These are phyloP conservation scores for Malurus leucopterus DNA, from an alignment of 2,797 vertebrate genomes.

Conservation along the genomic window DNA sequence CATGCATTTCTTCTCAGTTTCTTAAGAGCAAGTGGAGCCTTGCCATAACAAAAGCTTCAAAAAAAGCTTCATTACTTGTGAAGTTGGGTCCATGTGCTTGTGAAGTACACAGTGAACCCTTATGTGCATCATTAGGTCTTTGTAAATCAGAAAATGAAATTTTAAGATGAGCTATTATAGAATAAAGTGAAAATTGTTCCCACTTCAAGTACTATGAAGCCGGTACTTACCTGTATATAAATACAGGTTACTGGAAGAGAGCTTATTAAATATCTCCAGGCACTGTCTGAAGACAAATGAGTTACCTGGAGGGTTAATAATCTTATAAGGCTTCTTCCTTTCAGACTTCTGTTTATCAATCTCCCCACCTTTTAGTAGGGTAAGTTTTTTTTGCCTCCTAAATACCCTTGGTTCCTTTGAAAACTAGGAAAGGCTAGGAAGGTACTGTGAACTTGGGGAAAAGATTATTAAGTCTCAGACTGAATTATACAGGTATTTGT, in stretches of 20 bases:
- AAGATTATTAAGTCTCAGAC: background rate
- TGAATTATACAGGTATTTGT: background rate
- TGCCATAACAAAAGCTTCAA: background rate
- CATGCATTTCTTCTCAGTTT: background rate
- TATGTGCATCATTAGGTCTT: background rate
- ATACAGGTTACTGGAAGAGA: background rate
- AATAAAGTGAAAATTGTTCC: background rate
- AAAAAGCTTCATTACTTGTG: background rate
- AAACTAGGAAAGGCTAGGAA: background rate
- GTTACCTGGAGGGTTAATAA: background rate
- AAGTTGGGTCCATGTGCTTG: background rate
- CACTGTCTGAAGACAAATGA: background rate
- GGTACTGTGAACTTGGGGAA: background rate
- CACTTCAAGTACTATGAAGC: background rate
- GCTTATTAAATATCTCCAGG: background rate
- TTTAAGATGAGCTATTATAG: background rate
- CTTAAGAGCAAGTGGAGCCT: background rate
- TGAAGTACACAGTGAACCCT: background rate
- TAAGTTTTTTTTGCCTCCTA: background rate
- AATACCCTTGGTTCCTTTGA: background rate
- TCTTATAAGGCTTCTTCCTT: background rate
- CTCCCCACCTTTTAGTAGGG: background rate
- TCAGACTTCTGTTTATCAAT: background rate
- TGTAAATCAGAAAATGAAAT: background rate
- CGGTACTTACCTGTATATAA: background rate